phyloP scores from a whole-genome alignment of 2,113 vertebrate species.

The Coturnix japonica region DNA sequence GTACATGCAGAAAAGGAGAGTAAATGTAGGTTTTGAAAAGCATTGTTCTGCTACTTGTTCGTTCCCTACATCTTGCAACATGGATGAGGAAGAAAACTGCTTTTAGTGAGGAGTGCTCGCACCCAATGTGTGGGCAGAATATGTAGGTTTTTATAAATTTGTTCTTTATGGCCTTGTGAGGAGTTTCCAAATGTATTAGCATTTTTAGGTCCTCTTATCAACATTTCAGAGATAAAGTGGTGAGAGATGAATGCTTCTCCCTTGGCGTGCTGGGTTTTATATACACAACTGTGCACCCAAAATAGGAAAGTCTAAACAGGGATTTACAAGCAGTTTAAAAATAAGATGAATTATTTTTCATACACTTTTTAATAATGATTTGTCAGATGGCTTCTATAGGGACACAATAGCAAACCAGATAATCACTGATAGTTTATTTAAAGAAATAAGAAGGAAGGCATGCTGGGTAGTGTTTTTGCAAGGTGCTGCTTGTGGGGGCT shows the following conservation, averaged over 20 bases:
- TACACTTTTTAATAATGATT: constrained; percentile 44
- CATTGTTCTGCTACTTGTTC: background rate
- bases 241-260: background rate
- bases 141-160: constrained; percentile 65
- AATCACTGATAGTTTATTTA: constrained; percentile 18
- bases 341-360: background rate
- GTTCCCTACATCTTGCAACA: background rate
- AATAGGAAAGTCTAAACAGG: constrained; percentile 33
- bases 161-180: constrained; percentile 59
- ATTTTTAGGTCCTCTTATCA: constrained; percentile 63
- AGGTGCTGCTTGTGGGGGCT: background rate
- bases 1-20: background rate
- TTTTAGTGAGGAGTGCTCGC: constrained; percentile 18
- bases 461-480: background rate
- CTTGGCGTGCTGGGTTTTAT: background rate
- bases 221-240: constrained; percentile 67
- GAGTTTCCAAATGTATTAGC: constrained; percentile 64
- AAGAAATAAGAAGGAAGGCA: background rate
- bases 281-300: background rate
- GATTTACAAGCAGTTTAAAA: constrained; percentile 56
- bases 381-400: constrained; percentile 37
- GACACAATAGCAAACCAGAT: constrained; percentile 29
- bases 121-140: constrained; percentile 10
- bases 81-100: background rate
- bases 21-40: background rate